Base-by-base conservation (phyloP, 2,113 vertebrate genomes). In the Psilopogon haemacephalus region DNA sequence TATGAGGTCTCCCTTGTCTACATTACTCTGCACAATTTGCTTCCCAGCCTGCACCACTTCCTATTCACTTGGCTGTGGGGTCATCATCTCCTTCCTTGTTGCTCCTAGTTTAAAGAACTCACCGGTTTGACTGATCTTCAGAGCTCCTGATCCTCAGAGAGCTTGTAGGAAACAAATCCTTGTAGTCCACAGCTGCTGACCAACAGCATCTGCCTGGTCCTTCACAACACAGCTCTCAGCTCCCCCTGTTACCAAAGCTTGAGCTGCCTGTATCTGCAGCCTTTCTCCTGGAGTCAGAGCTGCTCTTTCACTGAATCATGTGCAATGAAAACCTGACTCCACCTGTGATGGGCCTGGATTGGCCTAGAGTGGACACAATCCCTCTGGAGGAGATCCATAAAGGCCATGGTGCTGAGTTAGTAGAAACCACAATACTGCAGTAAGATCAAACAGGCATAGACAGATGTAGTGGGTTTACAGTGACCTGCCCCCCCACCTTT, bases 311-410 rank as follows among this genome's bases (percentile, higher is more conserved):
- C 35, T 33, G 33, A 68, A 13, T 35, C 30, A 15, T 37, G 48
- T 19, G 5, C 44, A 65, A 46, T 9, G 24, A 33, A 46, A 63
- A 82, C 6, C 37, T 27, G 59, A 26, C 18, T 26, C 16, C 6
- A 27, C 18, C 54, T 71, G 30, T 44, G 13, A 60, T 2, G 3
- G 14, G 44, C 73, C 88, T 92, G 50, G 33, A 33, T 71, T 55
- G 8, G 32, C 15, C 1, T 1, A 58, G 6, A 11, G n/a, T 68
- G 7, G 15, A 5, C 23, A 26, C 62, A 50, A 15, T 55, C 1
- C 6, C 16, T 85, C 67, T 60, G 48, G 84, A 56, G 42, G 27
- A 12, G 9, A 42, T 48, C 48, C 50, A 8, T 48, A 24, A 62
- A 84, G 89, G 5, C 2, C n/a, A 24, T 1, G 1, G 27, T 72